Evolutionary conservation across 2,888 invertebrate genomes (phyloP).

Genomic region (Trichacis sp.): DNA sequence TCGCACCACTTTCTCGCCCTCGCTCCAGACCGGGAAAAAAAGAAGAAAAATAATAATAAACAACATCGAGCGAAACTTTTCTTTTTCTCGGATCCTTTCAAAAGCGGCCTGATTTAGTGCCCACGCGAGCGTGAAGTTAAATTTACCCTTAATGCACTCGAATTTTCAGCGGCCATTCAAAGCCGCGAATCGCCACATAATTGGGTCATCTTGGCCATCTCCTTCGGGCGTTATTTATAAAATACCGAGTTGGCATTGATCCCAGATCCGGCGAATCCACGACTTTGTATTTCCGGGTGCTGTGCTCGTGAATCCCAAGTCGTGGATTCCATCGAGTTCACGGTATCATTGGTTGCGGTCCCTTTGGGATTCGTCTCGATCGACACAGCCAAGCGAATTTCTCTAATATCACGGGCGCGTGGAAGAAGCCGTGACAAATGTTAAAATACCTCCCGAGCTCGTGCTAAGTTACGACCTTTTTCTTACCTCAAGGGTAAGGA

Average conservation of each 20-base stretch:
- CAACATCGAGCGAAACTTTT: background rate
- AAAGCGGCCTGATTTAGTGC: too few species aligned
- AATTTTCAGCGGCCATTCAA: too few species aligned
- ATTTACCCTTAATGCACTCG: too few species aligned
- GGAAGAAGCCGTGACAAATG: background rate
- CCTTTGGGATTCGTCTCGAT: background rate
- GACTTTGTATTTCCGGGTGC: constrained; percentile 45
- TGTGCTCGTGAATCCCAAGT: constrained; percentile 4
- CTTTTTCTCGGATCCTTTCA: too few species aligned
- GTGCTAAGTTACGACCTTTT: too few species aligned
- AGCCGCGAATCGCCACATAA: background rate
- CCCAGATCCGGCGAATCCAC: constrained; percentile 22
- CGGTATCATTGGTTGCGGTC: background rate
- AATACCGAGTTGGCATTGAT: constrained; percentile 24
- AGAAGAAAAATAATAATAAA: constrained; percentile 1
- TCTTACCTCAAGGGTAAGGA: too few species aligned
- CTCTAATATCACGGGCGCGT: background rate
- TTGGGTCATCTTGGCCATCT: background rate
- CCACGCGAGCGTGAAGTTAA: too few species aligned
- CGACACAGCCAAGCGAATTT: background rate
- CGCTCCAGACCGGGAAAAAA: background rate
- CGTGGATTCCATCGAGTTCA: constrained; percentile 35
- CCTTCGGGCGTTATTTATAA: constrained; percentile 24
- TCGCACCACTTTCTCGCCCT: constrained; percentile 33
- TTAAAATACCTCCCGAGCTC: background rate